Percentiles rank a stretch among this genome's conserved stretches.
These are phyloP conservation scores for Oryzias woworae DNA, from an alignment of 2,113 vertebrate species.

Conservation along the genomic window DNA sequence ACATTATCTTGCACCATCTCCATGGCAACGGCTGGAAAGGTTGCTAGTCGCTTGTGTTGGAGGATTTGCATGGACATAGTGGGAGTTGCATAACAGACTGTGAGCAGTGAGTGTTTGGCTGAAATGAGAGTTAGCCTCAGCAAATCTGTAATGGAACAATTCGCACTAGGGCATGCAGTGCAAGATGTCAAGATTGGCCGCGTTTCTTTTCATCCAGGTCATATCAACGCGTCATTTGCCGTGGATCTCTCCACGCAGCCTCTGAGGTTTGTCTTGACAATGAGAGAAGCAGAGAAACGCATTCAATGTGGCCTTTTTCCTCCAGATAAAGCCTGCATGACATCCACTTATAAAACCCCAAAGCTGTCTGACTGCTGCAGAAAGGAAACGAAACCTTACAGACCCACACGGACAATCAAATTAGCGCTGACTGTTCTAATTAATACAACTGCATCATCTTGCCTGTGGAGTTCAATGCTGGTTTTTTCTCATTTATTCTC, in stretches of 20 bases:
- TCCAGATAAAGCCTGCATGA: conserved; percentile 25
- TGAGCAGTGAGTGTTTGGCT: conserved; percentile 35
- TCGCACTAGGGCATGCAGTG: conserved; percentile 16
- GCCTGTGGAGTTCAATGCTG: too few relatives aligned
- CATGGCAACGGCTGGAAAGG: conserved; percentile 59
- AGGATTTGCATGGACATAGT: conserved; percentile 71
- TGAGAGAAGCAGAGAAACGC: conserved; percentile 23
- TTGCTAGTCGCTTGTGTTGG: conserved; percentile 66
- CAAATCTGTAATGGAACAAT: conserved; percentile 52
- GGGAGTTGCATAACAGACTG: conserved; percentile 70
- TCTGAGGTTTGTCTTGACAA: conserved; percentile 19
- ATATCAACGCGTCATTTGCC: conserved; percentile 50
- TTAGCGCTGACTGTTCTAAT: too few relatives aligned
- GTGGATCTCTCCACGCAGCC: conserved; percentile 21
- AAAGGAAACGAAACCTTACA: too few relatives aligned
- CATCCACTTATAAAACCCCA: conserved; percentile 18
- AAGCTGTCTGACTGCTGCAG: too few relatives aligned
- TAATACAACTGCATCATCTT: too few relatives aligned
- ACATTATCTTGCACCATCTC: conserved; percentile 64
- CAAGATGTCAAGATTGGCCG: conserved; percentile 24
- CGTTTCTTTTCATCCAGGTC: conserved; percentile 41
- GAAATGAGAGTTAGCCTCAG: conserved; percentile 42
- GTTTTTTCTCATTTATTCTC: too few relatives aligned
- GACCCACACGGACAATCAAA: too few relatives aligned
- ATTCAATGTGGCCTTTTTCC: conserved; percentile 25